Conservation (phyloP, 2,888 invertebrate genomes). For the Agriopis marginaria region DNA sequence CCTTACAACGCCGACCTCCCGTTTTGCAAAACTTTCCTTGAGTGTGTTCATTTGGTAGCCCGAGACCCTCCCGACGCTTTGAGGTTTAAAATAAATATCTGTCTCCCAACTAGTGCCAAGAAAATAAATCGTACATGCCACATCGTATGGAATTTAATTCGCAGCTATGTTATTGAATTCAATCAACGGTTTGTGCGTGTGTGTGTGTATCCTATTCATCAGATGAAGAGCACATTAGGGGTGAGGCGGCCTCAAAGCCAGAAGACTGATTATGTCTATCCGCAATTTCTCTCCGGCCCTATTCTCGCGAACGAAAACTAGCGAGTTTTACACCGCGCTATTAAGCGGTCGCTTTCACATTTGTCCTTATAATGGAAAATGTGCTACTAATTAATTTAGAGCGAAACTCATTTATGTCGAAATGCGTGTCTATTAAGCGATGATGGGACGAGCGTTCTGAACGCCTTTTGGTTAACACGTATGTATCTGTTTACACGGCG, state of each 20-base stretch:
- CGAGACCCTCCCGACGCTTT: conserved; percentile 52
- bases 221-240: conserved; percentile 82
- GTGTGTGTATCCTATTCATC: conserved; percentile 79
- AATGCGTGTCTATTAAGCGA: conserved; percentile 85
- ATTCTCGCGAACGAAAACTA: conserved; percentile 86
- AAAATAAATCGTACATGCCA: conserved; percentile 39
- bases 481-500: conserved; percentile 59
- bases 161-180: conserved; percentile 63
- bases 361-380: conserved; percentile 87
- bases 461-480: conserved; percentile 69
- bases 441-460: conserved; percentile 71
- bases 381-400: conserved; percentile 86
- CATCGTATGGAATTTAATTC: conserved; percentile 44
- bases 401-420: conserved; percentile 86
- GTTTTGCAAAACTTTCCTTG: conserved; percentile 76
- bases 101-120: conserved; percentile 42
- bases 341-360: conserved; percentile 86
- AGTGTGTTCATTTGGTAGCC: conserved; percentile 61
- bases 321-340: conserved; percentile 86
- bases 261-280: conserved; percentile 87
- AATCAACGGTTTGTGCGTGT: conserved; percentile 65
- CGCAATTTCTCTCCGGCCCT: conserved; percentile 85
- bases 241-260: conserved; percentile 84
- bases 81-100: conserved; percentile 53
- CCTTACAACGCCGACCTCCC: conserved; percentile 73